Evolutionary conservation across 2,797 vertebrate genomes (phyloP), one percentile per base, ranked within the genome.

Genomic region (Sylvia borin): DNA sequence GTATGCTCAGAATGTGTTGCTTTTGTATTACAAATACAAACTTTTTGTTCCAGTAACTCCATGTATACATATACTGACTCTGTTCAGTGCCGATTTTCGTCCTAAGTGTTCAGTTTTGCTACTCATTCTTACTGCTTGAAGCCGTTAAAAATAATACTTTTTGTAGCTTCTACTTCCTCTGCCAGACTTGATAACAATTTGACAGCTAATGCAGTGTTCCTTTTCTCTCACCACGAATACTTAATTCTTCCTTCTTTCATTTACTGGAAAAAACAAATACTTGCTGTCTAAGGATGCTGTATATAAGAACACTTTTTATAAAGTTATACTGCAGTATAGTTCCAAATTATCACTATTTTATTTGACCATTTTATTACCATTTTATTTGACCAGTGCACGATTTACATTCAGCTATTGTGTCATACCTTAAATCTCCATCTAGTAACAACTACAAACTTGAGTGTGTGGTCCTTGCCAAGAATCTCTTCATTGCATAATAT

Each of bases 401-500:
- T 66, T 84, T 84, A 76, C 16, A 29, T 27, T 11, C 45, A 87
- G 89, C 18, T 38, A 20, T 8, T 43, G 8, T 55, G 17, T 45
- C 97, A 94, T 98, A 99, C 99, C 99, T 99, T 99, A 98, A 99
- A 99, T 98, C 99, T 99, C 99, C 99, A 99, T 98, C 99, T 98
- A 19, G 99, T 99, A 97, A 99, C 99, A 72, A 99, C 99, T 96
- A 99, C 99, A 97, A 99, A 99, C 97, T 99, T 99, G 98, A 99
- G 99, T 1, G 99, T 99, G 97, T 99, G 99, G 98, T 99, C 99
- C 97, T 99, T 99, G 94, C 99, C 99, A 97, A 99, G 97, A 97
- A 99, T 99, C 97, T 99, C 99, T 98, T 99, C 99, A 62, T 99
- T 99, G 99, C 99, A 99, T 99, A 99, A 99, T 98, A 99, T 99